Conservation (phyloP, 1,140 invertebrate species). For the Drosophila paulistorum region DNA sequence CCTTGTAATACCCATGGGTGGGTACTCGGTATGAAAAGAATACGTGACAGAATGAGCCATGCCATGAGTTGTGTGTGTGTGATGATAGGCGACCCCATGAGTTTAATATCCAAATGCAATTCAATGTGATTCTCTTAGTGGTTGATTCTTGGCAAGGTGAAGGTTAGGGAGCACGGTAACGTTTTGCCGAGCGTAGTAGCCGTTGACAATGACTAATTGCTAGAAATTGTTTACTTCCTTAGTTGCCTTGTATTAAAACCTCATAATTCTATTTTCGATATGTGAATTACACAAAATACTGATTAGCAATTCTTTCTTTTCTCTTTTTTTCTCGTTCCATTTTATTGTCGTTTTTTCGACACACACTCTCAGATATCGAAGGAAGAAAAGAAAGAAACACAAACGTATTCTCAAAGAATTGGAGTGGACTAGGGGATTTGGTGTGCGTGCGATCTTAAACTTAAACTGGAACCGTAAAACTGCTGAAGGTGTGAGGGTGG, state of each 20-base stretch:
- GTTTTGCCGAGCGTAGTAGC: neutral
- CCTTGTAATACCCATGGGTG: neutral
- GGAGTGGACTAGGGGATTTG: slow-evolving; percentile 4
- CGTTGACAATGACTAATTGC: slow-evolving; percentile 42
- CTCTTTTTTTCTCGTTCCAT: neutral
- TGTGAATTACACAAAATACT: neutral
- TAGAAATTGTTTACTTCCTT: neutral
- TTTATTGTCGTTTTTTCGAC: slow-evolving; percentile 7
- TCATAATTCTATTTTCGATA: neutral
- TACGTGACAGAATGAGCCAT: slow-evolving; percentile 3
- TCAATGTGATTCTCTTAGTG: slow-evolving; percentile 3
- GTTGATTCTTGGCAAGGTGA: slow-evolving; percentile 35
- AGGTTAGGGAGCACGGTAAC: slow-evolving; percentile 29
- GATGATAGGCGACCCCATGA: neutral
- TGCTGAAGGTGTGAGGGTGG: slow-evolving; percentile 25
- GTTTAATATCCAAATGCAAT: slow-evolving; percentile 35
- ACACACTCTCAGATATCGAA: neutral
- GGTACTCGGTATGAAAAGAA: neutral
- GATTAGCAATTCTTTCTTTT: slow-evolving; percentile 8
- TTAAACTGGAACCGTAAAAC: neutral
- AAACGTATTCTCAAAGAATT: neutral
- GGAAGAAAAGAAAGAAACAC: neutral
- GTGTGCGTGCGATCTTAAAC: neutral
- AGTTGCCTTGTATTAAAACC: neutral
- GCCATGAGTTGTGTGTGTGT: neutral